Evolutionary conservation across 1,140 invertebrate species (phyloP), one percentile per base, ranked within the genome.

Genomic region (Atopsyche davidsoni): DNA sequence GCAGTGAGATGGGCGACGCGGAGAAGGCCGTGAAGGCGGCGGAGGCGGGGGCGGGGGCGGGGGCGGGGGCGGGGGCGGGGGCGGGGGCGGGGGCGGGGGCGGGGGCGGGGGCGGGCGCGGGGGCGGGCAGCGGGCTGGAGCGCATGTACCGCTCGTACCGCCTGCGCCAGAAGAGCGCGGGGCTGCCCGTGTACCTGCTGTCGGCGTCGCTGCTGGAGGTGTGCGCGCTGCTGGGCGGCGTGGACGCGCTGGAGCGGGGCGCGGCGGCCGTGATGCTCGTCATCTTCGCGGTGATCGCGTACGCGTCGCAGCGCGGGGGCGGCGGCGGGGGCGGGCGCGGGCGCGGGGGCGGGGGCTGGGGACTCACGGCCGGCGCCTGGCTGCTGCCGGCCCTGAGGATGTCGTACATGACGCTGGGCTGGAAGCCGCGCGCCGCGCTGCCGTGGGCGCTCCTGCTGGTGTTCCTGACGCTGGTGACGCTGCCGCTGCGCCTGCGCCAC

Each of bases 391-490:
- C 23, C 60, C 84, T 25, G 64, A 73, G 64, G 69, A 57, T 68
- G 68, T 17, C 61, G 13, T 57, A 59, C 14, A 46, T 55, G 18
- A 54, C 56, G 14, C 58, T 60, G 10, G 47, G 50, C 10, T 58
- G 58, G 58, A 56, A 80, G 71, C 65, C 56, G 64, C 70, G 57
- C 66, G 70, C 57, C 40, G 68, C 43, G 35, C 73, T 92, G 0
- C 86, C 84, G 17, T 92, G 88, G 87, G 77, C 85, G 13, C 68
- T 91, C 32, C 68, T 92, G n/a, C 65, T 89, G 39, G 82, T 87
- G 52, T 94, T 90, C 62, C 75, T 90, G n/a, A 80, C 88, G n/a
- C 84, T 88, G 64, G 85, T 89, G 24, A 85, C 87, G 1, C 64
- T 92, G 50, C 89, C 90, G 0, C 71, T 92, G 34, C 75, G 82